These are phyloP conservation scores for Pimephales promelas DNA, from an alignment of 2,113 vertebrate species.

Conservation along the genomic window DNA sequence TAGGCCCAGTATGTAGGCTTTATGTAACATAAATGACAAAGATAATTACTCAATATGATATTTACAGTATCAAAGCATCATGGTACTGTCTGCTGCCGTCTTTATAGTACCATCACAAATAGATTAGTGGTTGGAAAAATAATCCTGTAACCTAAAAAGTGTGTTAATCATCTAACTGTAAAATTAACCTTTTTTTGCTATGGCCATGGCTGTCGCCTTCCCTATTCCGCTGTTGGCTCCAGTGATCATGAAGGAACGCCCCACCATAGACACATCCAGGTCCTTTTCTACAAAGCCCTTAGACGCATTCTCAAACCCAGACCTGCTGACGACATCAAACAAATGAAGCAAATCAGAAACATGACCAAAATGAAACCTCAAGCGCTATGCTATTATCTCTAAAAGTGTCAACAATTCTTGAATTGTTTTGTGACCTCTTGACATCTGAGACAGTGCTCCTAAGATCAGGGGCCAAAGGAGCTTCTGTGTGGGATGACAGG, in stretches of 20 bases:
- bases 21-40: too few species aligned
- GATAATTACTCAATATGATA: not conserved
- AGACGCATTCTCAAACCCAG: constrained; percentile 68
- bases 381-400: not conserved
- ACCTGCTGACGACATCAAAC: constrained; percentile 50
- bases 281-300: constrained; percentile 67
- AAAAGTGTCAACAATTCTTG: constrained; percentile 6
- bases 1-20: too few species aligned
- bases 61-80: not conserved
- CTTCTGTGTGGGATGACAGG: constrained; percentile 36
- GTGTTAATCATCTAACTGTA: not conserved
- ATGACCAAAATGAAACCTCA: not conserved
- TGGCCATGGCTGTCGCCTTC: constrained; percentile 68
- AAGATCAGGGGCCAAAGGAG: constrained; percentile 27
- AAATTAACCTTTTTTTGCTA: constrained; percentile 76
- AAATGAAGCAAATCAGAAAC: not conserved
- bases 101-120: not conserved
- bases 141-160: not conserved
- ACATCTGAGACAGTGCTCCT: constrained; percentile 1
- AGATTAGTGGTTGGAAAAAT: not conserved
- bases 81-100: not conserved
- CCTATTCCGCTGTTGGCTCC: constrained; percentile 79
- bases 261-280: constrained; percentile 70
- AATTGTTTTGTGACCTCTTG: constrained; percentile 16
- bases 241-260: constrained; percentile 75